Percentiles rank a stretch among this genome's conserved stretches.
Evolutionary conservation across 2,888 invertebrate genomes (phyloP).

Genomic region (Drosophila merina): DNA sequence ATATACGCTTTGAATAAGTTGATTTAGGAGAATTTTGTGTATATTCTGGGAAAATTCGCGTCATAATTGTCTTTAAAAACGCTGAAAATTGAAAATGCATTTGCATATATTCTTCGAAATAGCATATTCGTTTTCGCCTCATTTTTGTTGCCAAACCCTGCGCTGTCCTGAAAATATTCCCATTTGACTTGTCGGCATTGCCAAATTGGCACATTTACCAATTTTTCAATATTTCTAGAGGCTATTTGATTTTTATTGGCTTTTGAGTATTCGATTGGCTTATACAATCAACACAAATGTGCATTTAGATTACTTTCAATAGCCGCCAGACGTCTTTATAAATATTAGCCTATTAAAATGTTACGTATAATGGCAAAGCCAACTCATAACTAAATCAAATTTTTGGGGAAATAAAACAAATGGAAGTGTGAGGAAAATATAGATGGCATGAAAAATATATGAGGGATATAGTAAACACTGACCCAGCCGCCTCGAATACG

Average conservation of each 20-base stretch:
- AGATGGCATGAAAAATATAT: constrained; percentile 1
- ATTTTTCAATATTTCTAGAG: constrained; percentile 14
- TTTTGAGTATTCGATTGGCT: constrained; percentile 7
- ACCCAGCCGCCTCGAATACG: constrained; percentile 21
- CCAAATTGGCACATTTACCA: constrained; percentile 29
- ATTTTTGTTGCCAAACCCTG: not conserved
- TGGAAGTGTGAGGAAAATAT: constrained; percentile 3
- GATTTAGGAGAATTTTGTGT: constrained; percentile 12
- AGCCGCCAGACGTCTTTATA: constrained; percentile 22
- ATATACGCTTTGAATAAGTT: constrained; percentile 23
- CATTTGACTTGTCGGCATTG: constrained; percentile 9
- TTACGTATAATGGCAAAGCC: constrained; percentile 1
- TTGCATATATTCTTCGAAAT: constrained; percentile 20
- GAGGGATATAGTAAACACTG: constrained; percentile 16
- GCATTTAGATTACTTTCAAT: constrained; percentile 17
- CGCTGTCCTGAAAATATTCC: not conserved
- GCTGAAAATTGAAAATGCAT: constrained; percentile 37
- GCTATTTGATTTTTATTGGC: constrained; percentile 27
- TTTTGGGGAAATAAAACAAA: constrained; percentile 26
- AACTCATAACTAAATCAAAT: constrained; percentile 29
- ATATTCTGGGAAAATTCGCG: constrained; percentile 19
- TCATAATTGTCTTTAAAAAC: constrained; percentile 32
- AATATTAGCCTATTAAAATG: constrained; percentile 7
- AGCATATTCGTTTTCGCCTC: constrained; percentile 10
- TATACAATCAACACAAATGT: constrained; percentile 1